phyloP scores from a whole-genome alignment of 2,888 invertebrate species.

The Hedychridium roseum region DNA sequence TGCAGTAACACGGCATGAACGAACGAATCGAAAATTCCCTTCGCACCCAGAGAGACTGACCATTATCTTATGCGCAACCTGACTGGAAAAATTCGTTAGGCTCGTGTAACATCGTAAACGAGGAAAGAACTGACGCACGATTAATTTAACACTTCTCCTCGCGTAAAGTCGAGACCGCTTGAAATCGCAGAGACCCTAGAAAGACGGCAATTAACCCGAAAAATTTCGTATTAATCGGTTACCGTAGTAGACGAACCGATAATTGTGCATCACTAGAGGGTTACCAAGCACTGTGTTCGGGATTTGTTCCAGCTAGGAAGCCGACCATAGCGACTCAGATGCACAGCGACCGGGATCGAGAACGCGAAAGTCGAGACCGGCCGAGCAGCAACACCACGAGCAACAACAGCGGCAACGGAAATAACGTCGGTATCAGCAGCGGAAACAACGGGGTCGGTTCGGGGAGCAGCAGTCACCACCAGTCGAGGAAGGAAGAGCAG shows the following conservation, averaged over 20 bases:
- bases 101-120: neutral
- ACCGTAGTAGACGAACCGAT: neutral
- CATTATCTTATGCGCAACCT: too few relatives aligned
- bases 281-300: constrained; percentile 62
- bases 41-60: neutral
- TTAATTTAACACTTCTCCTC: constrained; percentile 37
- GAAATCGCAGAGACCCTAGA: too few relatives aligned
- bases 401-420: constrained; percentile 36
- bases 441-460: constrained; percentile 18
- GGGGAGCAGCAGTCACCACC: constrained; percentile 39
- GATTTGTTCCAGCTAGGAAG: constrained; percentile 72
- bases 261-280: constrained; percentile 47
- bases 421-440: constrained; percentile 28
- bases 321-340: constrained; percentile 67
- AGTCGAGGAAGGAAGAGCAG: constrained; percentile 50
- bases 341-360: constrained; percentile 67
- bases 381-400: constrained; percentile 38
- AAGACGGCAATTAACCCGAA: neutral
- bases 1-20: constrained; percentile 4
- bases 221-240: constrained; percentile 1
- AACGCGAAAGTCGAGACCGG: constrained; percentile 58
- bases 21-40: neutral
- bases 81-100: neutral
- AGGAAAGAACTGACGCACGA: constrained; percentile 1
- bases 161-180: too few relatives aligned